phyloP scores from a whole-genome alignment of 1,140 invertebrate species.

The Semibalanus balanoides region DNA sequence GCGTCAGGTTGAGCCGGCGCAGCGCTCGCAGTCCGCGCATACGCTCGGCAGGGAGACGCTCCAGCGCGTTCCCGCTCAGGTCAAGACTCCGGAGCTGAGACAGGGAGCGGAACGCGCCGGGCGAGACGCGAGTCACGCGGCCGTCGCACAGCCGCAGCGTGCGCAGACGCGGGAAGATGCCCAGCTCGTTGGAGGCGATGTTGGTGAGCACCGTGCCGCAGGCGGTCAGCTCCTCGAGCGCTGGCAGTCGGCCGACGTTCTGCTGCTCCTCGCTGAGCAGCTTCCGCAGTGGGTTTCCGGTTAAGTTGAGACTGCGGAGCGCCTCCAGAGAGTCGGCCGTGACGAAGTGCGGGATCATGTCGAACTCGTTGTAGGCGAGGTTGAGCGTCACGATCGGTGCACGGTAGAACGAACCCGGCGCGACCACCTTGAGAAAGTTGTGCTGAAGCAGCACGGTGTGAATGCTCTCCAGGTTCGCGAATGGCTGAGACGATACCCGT shows the following conservation, averaged over 20 bases:
- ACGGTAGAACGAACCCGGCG: constrained; percentile 56
- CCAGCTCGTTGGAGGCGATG: constrained; percentile 72
- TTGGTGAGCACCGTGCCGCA: constrained; percentile 67
- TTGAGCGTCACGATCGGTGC: constrained; percentile 52
- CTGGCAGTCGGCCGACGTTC: constrained; percentile 43
- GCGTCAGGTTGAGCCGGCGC: constrained; percentile 59
- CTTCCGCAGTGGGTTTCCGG: constrained; percentile 57
- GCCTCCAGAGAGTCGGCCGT: constrained; percentile 55
- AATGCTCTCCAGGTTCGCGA: constrained; percentile 55
- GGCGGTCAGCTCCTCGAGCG: constrained; percentile 62
- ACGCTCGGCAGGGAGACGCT: constrained; percentile 67
- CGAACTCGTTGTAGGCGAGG: constrained; percentile 62
- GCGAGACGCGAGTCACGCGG: constrained; percentile 60
- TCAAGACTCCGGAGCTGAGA: constrained; percentile 61
- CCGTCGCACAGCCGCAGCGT: constrained; percentile 58
- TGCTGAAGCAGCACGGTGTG: constrained; percentile 54
- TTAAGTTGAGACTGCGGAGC: constrained; percentile 59
- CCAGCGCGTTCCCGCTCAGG: constrained; percentile 65
- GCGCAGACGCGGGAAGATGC: constrained; percentile 62
- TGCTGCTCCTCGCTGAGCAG: constrained; percentile 44
- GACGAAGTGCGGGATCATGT: constrained; percentile 57
- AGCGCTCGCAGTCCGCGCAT: constrained; percentile 58
- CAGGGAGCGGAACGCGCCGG: constrained; percentile 63
- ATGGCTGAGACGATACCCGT: constrained; percentile 56
- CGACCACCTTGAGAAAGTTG: constrained; percentile 60